Base-by-base conservation (phyloP, 2,888 invertebrate species). In the Hybos culiciformis region DNA sequence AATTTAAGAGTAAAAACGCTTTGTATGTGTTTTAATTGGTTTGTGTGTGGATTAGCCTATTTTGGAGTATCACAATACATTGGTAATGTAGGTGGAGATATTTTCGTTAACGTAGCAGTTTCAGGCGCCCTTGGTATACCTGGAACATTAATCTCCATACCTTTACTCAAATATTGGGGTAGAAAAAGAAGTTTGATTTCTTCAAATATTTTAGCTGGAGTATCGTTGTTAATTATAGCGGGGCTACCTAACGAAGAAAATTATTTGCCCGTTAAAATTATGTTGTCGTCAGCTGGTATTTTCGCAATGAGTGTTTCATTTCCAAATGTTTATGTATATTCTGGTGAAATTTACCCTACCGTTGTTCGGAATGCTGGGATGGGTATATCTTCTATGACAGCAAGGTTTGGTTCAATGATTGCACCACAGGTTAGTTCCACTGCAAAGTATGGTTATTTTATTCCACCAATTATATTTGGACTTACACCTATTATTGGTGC, bases 31-130 rank as follows among this genome's bases (percentile, higher is more conserved):
- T 80, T 78, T 60, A 80, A 81, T 58, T 88, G 87, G 91, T 71
- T 84, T 42, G 83, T 84, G 2, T 83, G 86, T 46, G 87, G 88
- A 4, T 72, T 91, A 58, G 83, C 86, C 51, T 86, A 90, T 66
- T 93, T 86, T 57, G 90, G 90, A 1, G 78, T 90, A n/a, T 80
- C 85, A 1, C 84, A 88, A 59, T 87, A 83, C 62, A 79, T 85
- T 43, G 81, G 83, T 1, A 78, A 83, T 53, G 70, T 85, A 5
- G 81, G 80, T 1, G 87, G 87, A 3, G 72, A 87, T 54, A 82
- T 87, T 46, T 91, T 88, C 61, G 57, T 80, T 7, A 91, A 88
- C 58, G 87, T 90, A 41, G 80, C 86, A n/a, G 68, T 88, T 12
- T 83, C 85, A 18, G 87, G 83, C 9, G 67, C 70, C 3, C 73